Percentiles rank a stretch among this genome's conserved stretches.
These are phyloP conservation scores for Phragmatobia fuliginosa DNA, from an alignment of 2,888 invertebrate genomes.

Conservation along the genomic window DNA sequence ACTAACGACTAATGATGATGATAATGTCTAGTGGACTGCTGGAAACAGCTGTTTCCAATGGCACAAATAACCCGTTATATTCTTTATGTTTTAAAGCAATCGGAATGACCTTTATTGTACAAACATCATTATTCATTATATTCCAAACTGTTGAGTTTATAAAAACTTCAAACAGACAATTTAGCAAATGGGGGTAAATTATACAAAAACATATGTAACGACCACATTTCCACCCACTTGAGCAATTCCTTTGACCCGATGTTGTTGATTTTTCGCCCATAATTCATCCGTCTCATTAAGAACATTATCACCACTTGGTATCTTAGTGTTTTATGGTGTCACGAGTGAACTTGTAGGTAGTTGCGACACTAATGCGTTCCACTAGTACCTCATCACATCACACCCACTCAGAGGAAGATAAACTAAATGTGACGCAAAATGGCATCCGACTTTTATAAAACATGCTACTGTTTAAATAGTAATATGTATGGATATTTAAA, in stretches of 20 bases:
- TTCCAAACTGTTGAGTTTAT: not conserved
- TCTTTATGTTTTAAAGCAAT: too few relatives aligned
- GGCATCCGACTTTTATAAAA: slow-evolving; percentile 28
- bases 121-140: not conserved
- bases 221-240: slow-evolving; percentile 5
- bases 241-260: not conserved
- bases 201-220: not conserved
- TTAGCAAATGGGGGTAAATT: slow-evolving; percentile 2
- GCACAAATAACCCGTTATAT: too few relatives aligned
- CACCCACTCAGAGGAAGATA: slow-evolving; percentile 39
- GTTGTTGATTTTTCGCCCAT: slow-evolving; percentile 7
- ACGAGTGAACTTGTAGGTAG: slow-evolving; percentile 8
- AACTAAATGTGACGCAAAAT: slow-evolving; percentile 43
- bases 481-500: not conserved
- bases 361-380: slow-evolving; percentile 11
- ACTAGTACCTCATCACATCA: slow-evolving; percentile 27
- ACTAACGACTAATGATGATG: too few relatives aligned
- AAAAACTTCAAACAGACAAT: slow-evolving; percentile 1
- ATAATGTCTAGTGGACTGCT: too few relatives aligned
- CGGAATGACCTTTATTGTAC: too few relatives aligned
- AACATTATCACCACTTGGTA: slow-evolving; percentile 20
- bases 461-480: slow-evolving; percentile 21
- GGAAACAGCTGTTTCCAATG: too few relatives aligned
- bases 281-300: slow-evolving; percentile 26
- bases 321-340: slow-evolving; percentile 20